Evolutionary conservation across 2,113 vertebrate genomes (phyloP).

Genomic region (Chamaetylas fuelleborni): DNA sequence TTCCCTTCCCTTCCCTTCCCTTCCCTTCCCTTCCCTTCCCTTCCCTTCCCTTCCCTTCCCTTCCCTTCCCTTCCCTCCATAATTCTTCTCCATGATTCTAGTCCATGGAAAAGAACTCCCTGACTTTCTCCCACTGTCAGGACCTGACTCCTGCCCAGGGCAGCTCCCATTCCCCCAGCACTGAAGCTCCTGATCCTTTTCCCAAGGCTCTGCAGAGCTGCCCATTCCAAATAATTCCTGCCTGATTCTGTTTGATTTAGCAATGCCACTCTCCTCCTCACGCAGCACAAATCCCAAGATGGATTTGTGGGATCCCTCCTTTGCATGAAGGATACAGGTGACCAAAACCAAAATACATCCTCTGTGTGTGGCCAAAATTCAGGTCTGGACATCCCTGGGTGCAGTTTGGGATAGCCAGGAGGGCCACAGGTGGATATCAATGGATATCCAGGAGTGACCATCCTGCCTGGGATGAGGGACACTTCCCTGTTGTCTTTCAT

Average conservation of each 20-base stretch:
- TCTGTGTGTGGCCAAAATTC: not conserved
- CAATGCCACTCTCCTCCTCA: not conserved
- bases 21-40: too few species aligned
- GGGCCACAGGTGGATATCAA: not conserved
- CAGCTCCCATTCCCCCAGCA: not conserved
- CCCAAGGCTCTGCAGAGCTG: not conserved
- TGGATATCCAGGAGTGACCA: not conserved
- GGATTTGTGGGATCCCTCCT: too few species aligned
- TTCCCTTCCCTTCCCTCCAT: too few species aligned
- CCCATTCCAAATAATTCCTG: not conserved
- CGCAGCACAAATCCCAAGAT: accelerated
- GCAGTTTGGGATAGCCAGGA: not conserved
- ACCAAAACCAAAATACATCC: not conserved
- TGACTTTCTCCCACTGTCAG: accelerated
- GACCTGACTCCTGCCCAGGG: not conserved
- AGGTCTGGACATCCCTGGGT: not conserved
- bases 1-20: too few species aligned
- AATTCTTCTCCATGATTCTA: too few species aligned
- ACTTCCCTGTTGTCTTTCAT: accelerated
- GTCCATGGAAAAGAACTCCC: too few species aligned
- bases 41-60: too few species aligned
- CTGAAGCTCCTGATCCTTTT: not conserved
- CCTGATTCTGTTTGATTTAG: not conserved
- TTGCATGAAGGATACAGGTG: not conserved
- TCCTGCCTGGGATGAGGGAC: not conserved